Evolutionary conservation across 2,113 vertebrate species (phyloP), one percentile per base, ranked within the genome.

Genomic region (Actenoides lindsayi): DNA sequence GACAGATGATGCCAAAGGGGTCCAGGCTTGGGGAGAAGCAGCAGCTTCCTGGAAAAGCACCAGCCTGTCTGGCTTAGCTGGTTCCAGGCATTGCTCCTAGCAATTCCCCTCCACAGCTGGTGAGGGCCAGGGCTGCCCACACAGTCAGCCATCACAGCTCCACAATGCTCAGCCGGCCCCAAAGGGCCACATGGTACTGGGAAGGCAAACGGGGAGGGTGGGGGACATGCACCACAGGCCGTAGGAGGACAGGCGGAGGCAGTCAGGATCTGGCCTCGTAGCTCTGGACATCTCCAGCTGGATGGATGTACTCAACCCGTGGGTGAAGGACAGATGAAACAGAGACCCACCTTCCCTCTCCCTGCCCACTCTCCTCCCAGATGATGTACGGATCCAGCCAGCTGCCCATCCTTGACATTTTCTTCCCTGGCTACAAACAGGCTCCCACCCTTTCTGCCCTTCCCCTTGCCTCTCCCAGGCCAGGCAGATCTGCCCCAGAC

Each of bases 341-440:
- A 74, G 8, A 6, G 28, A 87, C 35, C 69, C 77, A 89, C 21
- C 9, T 75, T 83, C 51, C 59, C 76, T 48, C 62, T 65, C 90
- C 56, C 85, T 31, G 3, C 73, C 73, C 8, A 0, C 51, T 89
- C 64, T 87, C 64, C 69, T 78, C 46, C 25, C 69, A 82, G 23
- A 87, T 31, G 57, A 84, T 75, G 51, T 69, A 91, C 0, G 0
- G 77, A 84, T 87, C 56, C 73, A 84, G 56, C 2, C 93, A 89
- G 51, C 5, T 2, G 17, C 37, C 79, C 39, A 95, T 54, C 73
- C 89, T 41, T 89, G 94, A 93, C 81, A 68, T 93, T 92, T 96
- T 77, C 76, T 84, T 79, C 57, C 69, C 65, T 65, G 41, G 48
- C 64, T 95, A 84, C 69, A 87, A 71, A 35, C 12, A 84, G 30